These are phyloP conservation scores for Turritopsis rubra DNA, from an alignment of 30 jellyfish, hydroid and myxozoan genomes.

Conservation along the genomic window DNA sequence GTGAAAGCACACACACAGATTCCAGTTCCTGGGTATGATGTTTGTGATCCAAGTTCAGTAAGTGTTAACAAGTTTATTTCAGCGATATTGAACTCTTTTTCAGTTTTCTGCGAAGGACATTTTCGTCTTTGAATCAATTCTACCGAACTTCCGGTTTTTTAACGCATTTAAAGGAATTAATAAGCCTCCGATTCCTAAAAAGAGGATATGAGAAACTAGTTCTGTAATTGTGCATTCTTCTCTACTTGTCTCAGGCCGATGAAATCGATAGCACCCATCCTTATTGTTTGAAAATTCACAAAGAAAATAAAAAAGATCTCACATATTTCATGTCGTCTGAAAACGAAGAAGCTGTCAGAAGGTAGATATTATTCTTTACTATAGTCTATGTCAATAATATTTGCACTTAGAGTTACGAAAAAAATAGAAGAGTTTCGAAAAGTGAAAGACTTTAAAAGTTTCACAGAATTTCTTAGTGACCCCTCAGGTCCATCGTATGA, in stretches of 20 bases:
- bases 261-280: constrained; percentile 69
- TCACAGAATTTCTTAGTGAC: no score
- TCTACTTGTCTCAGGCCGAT: constrained; percentile 40
- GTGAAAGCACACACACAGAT: constrained; percentile 67
- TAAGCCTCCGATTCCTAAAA: not conserved
- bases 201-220: no score
- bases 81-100: no score
- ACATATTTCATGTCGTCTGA: constrained; percentile 84
- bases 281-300: constrained; percentile 48
- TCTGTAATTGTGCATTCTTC: no score
- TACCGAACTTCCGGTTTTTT: not conserved
- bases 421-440: no score
- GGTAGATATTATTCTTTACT: constrained; percentile 28
- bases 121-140: no score
- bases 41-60: constrained; percentile 48
- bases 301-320: constrained; percentile 67
- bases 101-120: no score
- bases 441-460: no score
- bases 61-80: not conserved
- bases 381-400: no score
- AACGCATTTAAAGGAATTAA: not conserved
- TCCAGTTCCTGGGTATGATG: constrained; percentile 85
- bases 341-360: constrained; percentile 39
- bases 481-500: no score
- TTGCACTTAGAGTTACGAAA: no score